Conservation (phyloP, 2,888 invertebrate genomes). For the Glaucopsyche alexis region DNA sequence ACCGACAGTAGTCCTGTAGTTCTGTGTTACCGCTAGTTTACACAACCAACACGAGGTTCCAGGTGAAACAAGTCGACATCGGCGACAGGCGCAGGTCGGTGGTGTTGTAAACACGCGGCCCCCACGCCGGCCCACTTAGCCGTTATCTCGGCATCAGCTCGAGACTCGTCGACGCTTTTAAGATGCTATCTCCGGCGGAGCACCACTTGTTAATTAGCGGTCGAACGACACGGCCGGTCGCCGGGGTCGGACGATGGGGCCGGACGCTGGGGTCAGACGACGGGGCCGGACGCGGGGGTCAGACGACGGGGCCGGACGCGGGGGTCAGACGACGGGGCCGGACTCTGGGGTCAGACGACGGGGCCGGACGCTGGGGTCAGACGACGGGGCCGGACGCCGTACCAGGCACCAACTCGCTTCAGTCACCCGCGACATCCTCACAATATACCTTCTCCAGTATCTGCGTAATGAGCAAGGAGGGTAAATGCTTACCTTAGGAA, state of each 20-base stretch:
- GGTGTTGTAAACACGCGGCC: not conserved
- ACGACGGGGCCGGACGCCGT: too few species aligned
- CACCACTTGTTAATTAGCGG: conserved; percentile 24
- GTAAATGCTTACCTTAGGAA: too few species aligned
- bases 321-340: too few species aligned
- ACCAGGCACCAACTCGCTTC: too few species aligned
- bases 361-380: too few species aligned
- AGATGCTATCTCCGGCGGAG: conserved; percentile 30
- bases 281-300: not conserved
- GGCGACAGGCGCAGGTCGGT: not conserved
- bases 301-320: not conserved
- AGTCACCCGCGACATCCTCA: too few species aligned
- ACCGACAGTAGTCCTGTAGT: too few species aligned
- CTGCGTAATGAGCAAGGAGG: too few species aligned
- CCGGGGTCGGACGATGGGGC: not conserved
- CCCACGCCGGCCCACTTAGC: conserved; percentile 10
- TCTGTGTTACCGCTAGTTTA: not conserved
- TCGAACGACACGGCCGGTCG: not conserved
- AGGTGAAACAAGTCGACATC: not conserved
- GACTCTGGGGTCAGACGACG: too few species aligned
- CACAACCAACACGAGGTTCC: too few species aligned
- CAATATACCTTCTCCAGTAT: too few species aligned
- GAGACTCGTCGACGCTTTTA: conserved; percentile 25
- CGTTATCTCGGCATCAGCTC: conserved; percentile 1
- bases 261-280: not conserved